A percentile compares a stretch with the other conserved stretches of the same genome.
Conservation (phyloP, 2,113 vertebrate species). For the Tragelaphus scriptus region DNA sequence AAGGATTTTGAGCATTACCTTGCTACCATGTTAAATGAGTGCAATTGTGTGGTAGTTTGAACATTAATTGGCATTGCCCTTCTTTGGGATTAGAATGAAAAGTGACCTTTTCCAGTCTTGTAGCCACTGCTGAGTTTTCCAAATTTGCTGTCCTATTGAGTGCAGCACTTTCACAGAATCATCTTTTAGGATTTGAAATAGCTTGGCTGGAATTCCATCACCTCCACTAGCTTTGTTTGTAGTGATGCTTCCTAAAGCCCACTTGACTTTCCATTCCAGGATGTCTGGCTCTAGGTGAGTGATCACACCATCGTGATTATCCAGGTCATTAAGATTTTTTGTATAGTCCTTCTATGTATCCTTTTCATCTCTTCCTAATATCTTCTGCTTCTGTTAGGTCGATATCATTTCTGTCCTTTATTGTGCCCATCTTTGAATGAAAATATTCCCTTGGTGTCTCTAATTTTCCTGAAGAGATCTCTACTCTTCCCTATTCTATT, state of each 20-base stretch:
- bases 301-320: background rate
- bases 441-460: background rate
- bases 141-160: background rate
- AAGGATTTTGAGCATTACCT: background rate
- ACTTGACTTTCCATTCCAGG: background rate
- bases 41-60: background rate
- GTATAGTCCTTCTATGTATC: background rate
- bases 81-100: background rate
- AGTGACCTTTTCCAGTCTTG: background rate
- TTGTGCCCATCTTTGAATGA: background rate
- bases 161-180: background rate
- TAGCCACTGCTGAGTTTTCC: background rate
- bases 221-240: background rate
- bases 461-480: background rate
- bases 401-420: background rate
- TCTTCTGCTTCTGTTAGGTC: background rate
- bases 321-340: background rate
- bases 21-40: background rate
- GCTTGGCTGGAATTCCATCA: background rate
- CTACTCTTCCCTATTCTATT: background rate
- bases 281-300: background rate
- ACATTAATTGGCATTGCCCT: background rate
- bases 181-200: background rate
- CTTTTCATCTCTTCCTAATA: background rate
- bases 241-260: background rate